phyloP scores from a whole-genome alignment of 64 coral and sea anemone genomes.

The Acropora tenuis region DNA sequence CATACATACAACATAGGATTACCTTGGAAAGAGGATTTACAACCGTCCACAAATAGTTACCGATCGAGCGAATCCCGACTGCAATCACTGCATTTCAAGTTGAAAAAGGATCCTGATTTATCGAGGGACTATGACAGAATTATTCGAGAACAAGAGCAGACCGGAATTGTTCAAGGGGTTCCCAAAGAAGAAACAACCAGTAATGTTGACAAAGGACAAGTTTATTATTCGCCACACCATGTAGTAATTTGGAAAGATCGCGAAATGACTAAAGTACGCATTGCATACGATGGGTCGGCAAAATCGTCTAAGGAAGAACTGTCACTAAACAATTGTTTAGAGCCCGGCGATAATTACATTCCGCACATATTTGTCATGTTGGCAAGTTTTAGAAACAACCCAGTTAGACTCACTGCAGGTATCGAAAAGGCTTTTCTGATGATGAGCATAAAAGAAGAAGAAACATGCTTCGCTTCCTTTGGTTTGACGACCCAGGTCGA shows the following conservation, averaged over 20 bases:
- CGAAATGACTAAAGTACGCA: conserved; percentile 66
- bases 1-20: conserved; percentile 59
- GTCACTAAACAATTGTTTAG: conserved; percentile 50
- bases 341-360: conserved; percentile 33
- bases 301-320: conserved; percentile 34
- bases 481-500: background rate
- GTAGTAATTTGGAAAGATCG: conserved; percentile 60
- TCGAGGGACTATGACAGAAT: conserved; percentile 69
- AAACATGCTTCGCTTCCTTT: conserved; percentile 53
- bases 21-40: conserved; percentile 65
- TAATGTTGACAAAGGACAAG: conserved; percentile 32
- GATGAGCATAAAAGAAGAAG: conserved; percentile 36
- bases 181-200: background rate
- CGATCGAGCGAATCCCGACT: conserved; percentile 25
- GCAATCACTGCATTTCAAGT: conserved; percentile 60
- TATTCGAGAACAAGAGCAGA: conserved; percentile 76
- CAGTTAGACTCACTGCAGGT: conserved; percentile 35
- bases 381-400: conserved; percentile 11
- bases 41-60: conserved; percentile 55
- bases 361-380: conserved; percentile 40
- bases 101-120: conserved; percentile 68
- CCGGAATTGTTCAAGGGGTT: conserved; percentile 75
- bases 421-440: conserved; percentile 60
- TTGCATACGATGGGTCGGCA: conserved; percentile 79
- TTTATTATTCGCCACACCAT: conserved; percentile 73